These are phyloP conservation scores for Temnothorax rugatulus DNA, from an alignment of 2,888 invertebrate species.

Conservation along the genomic window DNA sequence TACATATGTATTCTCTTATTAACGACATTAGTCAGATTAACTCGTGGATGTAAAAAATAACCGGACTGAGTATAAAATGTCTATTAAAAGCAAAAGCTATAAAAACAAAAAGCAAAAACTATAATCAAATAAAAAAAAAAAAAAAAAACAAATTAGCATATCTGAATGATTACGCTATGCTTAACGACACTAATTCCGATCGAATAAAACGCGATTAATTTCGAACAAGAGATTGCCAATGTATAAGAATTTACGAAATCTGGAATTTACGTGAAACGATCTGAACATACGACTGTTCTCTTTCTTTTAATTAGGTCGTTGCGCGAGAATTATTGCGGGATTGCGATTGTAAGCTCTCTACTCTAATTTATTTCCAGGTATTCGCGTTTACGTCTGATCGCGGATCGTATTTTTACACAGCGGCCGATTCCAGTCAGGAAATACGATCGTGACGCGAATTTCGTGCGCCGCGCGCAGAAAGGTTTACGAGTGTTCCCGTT, in stretches of 20 bases:
- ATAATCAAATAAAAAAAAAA: background rate
- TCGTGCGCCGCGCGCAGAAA: conserved; percentile 30
- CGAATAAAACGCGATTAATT: background rate
- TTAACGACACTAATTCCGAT: background rate
- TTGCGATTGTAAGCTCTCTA: conserved; percentile 4
- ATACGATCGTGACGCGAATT: conserved; percentile 45
- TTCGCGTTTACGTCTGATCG: conserved; percentile 15
- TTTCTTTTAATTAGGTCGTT: background rate
- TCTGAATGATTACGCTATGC: background rate
- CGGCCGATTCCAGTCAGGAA: conserved; percentile 16
- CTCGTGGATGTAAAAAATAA: background rate
- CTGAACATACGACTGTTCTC: background rate
- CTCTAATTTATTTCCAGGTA: conserved; percentile 37
- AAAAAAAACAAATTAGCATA: background rate
- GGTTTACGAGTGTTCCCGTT: conserved; percentile 60
- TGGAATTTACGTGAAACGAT: background rate
- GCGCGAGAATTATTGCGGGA: conserved; percentile 25
- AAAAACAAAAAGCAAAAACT: background rate
- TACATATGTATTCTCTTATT: background rate
- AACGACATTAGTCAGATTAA: background rate
- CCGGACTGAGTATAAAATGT: background rate
- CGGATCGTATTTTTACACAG: conserved; percentile 39
- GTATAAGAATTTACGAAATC: background rate
- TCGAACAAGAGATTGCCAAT: background rate
- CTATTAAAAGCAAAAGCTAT: background rate